A percentile compares a stretch with the other conserved stretches of the same genome.
Conservation (phyloP, 2,113 vertebrate species). For the Phrynocephalus versicolor region DNA sequence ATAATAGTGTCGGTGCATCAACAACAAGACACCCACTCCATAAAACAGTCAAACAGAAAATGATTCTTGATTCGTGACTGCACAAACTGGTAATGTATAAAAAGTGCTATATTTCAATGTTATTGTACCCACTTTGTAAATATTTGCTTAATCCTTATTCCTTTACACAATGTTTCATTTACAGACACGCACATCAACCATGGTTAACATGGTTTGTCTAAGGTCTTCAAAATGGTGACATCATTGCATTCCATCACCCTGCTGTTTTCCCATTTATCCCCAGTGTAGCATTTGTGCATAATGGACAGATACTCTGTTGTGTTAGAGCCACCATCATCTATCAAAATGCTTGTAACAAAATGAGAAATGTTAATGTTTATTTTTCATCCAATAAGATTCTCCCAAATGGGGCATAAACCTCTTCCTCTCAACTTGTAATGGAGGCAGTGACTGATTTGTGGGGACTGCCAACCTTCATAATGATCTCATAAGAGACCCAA, state of each 20-base stretch:
- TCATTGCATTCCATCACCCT: not conserved
- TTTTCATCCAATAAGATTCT: constrained; percentile 22
- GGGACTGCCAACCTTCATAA: constrained; percentile 41
- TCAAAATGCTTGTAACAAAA: constrained; percentile 1
- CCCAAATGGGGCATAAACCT: not conserved
- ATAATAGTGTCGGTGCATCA: not conserved
- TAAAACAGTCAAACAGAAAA: rapidly evolving
- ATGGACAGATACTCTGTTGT: not conserved
- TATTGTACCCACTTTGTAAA: constrained; percentile 4
- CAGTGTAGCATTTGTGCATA: not conserved
- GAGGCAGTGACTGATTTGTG: constrained; percentile 3
- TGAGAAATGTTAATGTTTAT: not conserved
- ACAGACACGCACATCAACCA: not conserved
- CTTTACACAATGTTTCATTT: constrained; percentile 2
- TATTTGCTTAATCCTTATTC: constrained; percentile 20
- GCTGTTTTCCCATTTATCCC: not conserved
- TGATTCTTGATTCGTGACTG: constrained; percentile 1
- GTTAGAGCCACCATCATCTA: not conserved
- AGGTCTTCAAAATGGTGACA: constrained; percentile 38
- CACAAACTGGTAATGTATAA: not conserved
- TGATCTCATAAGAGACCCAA: constrained; percentile 43
- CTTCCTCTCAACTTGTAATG: not conserved
- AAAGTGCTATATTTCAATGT: constrained; percentile 18
- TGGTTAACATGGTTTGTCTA: not conserved
- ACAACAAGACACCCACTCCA: not conserved